Conservation (phyloP, 2,113 vertebrate species). For the Scortum barcoo region DNA sequence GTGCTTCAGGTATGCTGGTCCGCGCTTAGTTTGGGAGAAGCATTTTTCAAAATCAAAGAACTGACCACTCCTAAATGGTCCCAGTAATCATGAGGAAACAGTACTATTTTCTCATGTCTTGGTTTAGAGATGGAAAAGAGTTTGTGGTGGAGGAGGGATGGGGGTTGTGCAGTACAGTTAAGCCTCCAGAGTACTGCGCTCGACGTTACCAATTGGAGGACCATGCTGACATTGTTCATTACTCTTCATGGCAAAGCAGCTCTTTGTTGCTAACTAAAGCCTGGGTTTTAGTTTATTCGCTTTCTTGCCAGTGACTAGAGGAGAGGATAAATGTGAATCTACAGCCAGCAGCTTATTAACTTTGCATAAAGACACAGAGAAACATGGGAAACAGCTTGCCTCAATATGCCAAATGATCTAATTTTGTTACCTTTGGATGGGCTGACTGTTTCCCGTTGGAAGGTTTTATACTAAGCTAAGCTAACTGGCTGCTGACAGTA, state of each 20-base stretch:
- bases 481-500: background rate
- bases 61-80: background rate
- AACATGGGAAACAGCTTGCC: background rate
- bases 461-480: background rate
- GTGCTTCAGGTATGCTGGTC: background rate
- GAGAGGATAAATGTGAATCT: background rate
- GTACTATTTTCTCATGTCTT: background rate
- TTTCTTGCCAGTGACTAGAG: background rate
- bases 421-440: background rate
- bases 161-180: slow-evolving; percentile 20
- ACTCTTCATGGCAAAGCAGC: background rate
- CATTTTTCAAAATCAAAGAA: background rate
- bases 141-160: background rate
- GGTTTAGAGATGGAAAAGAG: slow-evolving; percentile 7
- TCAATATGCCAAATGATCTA: background rate
- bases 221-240: slow-evolving; percentile 20
- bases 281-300: background rate
- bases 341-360: background rate
- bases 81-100: background rate
- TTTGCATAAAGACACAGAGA: background rate
- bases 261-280: slow-evolving; percentile 12
- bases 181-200: slow-evolving; percentile 12
- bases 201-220: background rate
- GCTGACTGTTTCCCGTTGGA: background rate
- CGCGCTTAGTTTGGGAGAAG: too few relatives aligned